Evolutionary conservation across 2,113 vertebrate species (phyloP), one percentile per base, ranked within the genome.

Genomic region (Synodontis membranacea): DNA sequence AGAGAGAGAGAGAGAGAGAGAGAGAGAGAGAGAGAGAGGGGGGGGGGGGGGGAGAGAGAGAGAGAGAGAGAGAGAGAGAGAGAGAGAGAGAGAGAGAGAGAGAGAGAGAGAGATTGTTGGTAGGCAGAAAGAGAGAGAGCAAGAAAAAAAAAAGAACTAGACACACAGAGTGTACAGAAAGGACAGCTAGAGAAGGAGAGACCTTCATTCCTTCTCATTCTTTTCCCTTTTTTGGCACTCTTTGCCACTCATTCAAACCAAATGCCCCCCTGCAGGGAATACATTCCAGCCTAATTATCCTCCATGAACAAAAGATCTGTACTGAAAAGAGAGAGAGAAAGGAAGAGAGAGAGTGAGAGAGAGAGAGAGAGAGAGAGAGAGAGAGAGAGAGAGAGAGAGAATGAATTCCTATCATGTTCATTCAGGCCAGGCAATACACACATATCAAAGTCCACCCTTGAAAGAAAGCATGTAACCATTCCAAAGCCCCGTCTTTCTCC

Each of bases 281-380:
- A 91, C 94, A 93, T 93, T 94, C 93, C 92, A 82, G 87, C 85
- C 92, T 93, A 94, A 93, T 94, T 90, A 93, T 92, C 90, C 82
- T 83, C 86, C 87, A 84, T 91, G 91, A 94, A 94, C 92, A 94
- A 94, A 94, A 92, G 88, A 90, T 75, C 78, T 58, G 42, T 87
- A 80, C 88, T 89, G 80, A 89, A 88, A 60, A 91, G 83, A 88
- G 89, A 91, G 19, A 62, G 87, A 89, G 66, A 87, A 84, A 86
- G 86, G 89, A 88, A 83, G 28, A 62, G 46, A 62, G 54, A 90
- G 86, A 92, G 89, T 92, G 60, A 83, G 19, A 89, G 66, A 87
- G 86, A 86, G 86, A 90, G 88, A 83, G 28, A 62, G 46, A 62
- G 54, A 90, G 86, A 92, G 89, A 93, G 60, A 83, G 19, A 66